A percentile compares a stretch with the other conserved stretches of the same genome.
Conservation (phyloP, 2,113 vertebrate species). For the Antigone vipio region DNA sequence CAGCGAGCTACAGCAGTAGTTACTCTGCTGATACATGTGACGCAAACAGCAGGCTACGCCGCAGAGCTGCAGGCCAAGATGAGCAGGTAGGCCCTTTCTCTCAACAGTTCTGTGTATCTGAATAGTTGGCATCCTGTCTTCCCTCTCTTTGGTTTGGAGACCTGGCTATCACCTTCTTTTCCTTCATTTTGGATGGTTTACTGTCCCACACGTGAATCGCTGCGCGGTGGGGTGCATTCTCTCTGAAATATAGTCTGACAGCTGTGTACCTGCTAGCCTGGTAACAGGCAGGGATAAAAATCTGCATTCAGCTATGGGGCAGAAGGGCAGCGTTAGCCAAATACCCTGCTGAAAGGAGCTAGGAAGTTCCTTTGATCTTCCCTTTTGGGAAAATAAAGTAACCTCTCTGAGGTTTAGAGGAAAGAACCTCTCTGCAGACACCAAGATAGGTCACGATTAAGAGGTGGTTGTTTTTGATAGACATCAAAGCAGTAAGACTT, state of each 20-base stretch:
- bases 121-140: not conserved
- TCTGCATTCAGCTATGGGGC: not conserved
- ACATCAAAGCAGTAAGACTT: not conserved
- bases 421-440: not conserved
- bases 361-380: not conserved
- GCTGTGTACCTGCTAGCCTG: not conserved
- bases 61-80: constrained; percentile 78
- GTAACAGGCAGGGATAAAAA: not conserved
- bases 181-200: not conserved
- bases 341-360: not conserved
- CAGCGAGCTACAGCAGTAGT: constrained; percentile 81
- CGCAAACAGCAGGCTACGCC: constrained; percentile 79
- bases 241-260: not conserved
- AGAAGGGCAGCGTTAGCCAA: not conserved
- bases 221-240: not conserved
- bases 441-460: not conserved
- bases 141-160: not conserved
- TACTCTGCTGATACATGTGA: constrained; percentile 84
- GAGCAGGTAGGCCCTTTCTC: constrained; percentile 71
- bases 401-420: not conserved
- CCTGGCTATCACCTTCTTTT: not conserved
- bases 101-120: not conserved
- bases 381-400: not conserved
- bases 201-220: not conserved
- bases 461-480: not conserved